These are phyloP conservation scores for Formicarius rufipectus DNA, from an alignment of 2,113 vertebrate genomes.

Conservation along the genomic window DNA sequence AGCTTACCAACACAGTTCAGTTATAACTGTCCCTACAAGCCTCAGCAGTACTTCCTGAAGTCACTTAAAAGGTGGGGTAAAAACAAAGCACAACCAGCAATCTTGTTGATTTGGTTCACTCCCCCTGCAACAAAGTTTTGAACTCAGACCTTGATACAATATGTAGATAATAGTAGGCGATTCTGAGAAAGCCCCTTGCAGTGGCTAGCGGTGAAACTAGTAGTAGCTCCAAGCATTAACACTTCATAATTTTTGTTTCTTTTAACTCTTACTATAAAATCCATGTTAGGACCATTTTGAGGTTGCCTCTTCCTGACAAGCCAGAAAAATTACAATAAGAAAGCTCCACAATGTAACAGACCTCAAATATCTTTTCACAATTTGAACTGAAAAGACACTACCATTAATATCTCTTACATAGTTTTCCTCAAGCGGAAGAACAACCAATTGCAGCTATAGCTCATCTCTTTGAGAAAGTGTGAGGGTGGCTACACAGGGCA, in stretches of 20 bases:
- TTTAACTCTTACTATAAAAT: too few relatives aligned
- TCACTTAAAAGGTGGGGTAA: not conserved
- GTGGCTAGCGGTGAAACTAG: not conserved
- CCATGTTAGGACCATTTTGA: not conserved
- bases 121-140: not conserved
- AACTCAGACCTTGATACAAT: not conserved
- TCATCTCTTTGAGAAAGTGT: rapidly evolving
- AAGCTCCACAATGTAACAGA: rapidly evolving
- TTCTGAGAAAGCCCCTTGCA: not conserved
- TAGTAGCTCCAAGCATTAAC: not conserved
- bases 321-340: not conserved
- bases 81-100: not conserved
- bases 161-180: rapidly evolving
- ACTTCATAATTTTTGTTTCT: too few relatives aligned
- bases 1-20: not conserved
- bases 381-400: not conserved
- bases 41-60: not conserved
- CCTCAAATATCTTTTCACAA: rapidly evolving
- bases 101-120: not conserved
- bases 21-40: not conserved
- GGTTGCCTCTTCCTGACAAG: not conserved
- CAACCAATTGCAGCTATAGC: rapidly evolving
- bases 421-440: not conserved
- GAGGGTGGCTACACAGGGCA: rapidly evolving
- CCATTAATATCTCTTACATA: rapidly evolving